Percentiles rank a stretch among this genome's conserved stretches.
Evolutionary conservation across 2,797 vertebrate genomes (phyloP).

Genomic region (Micromesistius poutassou): DNA sequence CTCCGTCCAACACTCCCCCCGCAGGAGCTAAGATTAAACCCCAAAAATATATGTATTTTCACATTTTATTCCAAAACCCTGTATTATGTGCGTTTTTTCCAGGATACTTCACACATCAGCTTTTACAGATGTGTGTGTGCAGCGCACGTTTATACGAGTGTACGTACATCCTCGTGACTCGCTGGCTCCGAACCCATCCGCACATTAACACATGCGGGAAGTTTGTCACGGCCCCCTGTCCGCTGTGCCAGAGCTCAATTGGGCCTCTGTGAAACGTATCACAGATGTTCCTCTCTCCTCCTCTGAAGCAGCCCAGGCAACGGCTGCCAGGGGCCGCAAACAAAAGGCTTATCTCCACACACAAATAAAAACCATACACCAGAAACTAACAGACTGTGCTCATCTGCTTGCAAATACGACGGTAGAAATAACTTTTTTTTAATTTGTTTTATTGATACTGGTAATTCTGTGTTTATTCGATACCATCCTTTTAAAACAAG

Average conservation of each 20-base stretch:
- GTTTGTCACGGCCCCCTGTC: slow-evolving; percentile 68
- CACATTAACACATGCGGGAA: slow-evolving; percentile 67
- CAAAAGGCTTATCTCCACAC: slow-evolving; percentile 54
- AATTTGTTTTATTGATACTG: no score
- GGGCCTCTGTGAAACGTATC: slow-evolving; percentile 70
- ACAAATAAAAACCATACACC: slow-evolving; percentile 48
- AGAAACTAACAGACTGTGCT: slow-evolving; percentile 41
- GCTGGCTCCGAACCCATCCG: slow-evolving; percentile 59
- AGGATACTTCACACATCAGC: neutral
- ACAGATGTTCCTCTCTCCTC: slow-evolving; percentile 70
- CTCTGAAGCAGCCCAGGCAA: slow-evolving; percentile 24
- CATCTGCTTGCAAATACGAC: slow-evolving; percentile 35
- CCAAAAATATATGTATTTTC: neutral
- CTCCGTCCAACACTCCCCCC: no score
- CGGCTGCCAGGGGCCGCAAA: slow-evolving; percentile 62
- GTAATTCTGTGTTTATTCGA: no score
- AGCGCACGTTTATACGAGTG: neutral
- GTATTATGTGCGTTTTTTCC: neutral
- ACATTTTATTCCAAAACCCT: neutral
- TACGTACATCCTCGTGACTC: slow-evolving; percentile 46
- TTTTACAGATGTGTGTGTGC: slow-evolving; percentile 23
- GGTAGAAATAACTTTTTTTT: no score
- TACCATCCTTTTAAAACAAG: no score
- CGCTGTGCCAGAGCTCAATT: slow-evolving; percentile 73
- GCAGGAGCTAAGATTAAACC: no score